Evolutionary conservation across 2,797 vertebrate genomes (phyloP).

Genomic region (Esox lucius): DNA sequence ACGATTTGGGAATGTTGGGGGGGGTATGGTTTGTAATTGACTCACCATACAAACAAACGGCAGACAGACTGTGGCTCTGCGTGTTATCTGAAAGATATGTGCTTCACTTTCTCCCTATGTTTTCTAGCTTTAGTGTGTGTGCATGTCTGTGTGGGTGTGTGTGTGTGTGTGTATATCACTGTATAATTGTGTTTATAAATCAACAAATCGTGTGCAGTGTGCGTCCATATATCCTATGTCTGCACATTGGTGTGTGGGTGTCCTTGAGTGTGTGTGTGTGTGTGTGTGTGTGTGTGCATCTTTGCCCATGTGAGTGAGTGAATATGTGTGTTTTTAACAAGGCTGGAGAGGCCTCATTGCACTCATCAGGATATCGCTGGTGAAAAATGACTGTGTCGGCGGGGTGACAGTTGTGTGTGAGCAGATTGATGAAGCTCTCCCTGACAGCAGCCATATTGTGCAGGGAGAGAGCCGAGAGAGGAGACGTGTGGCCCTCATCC

Average conservation of each 20-base stretch:
- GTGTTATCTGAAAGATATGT: constrained; percentile 87
- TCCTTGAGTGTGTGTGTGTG: constrained; percentile 28
- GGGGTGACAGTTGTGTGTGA: constrained; percentile 77
- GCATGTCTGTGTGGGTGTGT: constrained; percentile 9
- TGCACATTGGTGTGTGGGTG: constrained; percentile 1
- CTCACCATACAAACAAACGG: constrained; percentile 91
- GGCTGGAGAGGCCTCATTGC: constrained; percentile 92
- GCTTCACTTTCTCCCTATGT: constrained; percentile 74
- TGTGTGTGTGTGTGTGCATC: constrained; percentile 31
- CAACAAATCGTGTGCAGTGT: constrained; percentile 9
- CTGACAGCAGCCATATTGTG: constrained; percentile 93
- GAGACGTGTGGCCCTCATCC: constrained; percentile 73
- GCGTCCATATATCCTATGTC: constrained; percentile 23
- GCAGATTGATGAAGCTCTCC: constrained; percentile 85
- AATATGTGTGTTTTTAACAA: constrained; percentile 78
- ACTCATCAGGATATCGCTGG: constrained; percentile 91
- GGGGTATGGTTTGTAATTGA: constrained; percentile 83
- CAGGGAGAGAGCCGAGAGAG: constrained; percentile 8
- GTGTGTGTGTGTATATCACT: constrained; percentile 2
- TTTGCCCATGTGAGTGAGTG: constrained; percentile 61
- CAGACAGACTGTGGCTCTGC: constrained; percentile 94
- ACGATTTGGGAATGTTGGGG: constrained; percentile 3
- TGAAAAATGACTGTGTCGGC: constrained; percentile 92
- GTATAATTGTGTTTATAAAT: not conserved
- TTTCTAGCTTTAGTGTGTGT: not conserved